These are phyloP conservation scores for Masticophis lateralis DNA, from an alignment of 2,797 vertebrate species.

Conservation along the genomic window DNA sequence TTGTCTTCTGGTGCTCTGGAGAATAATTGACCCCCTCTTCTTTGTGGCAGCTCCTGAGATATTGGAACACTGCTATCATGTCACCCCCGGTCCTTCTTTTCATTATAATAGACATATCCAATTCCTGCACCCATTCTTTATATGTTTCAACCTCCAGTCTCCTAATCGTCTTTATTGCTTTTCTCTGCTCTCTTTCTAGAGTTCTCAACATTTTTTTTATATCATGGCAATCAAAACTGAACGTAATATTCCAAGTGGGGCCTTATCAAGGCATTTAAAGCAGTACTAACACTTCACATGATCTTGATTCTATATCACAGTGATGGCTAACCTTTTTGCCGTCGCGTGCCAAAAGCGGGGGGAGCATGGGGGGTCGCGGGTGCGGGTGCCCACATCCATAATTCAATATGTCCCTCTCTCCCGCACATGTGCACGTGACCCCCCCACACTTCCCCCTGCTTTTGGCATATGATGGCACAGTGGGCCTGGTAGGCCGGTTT, in stretches of 20 bases:
- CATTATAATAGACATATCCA: not conserved
- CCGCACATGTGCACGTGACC: too few species aligned
- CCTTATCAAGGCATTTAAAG: not conserved
- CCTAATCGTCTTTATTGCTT: not conserved
- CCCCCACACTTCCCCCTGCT: too few species aligned
- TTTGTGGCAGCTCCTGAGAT: not conserved
- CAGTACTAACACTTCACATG: not conserved
- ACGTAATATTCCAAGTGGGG: not conserved
- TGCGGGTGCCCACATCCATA: too few species aligned
- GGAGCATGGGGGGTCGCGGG: too few species aligned
- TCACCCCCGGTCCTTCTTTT: not conserved
- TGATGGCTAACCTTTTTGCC: too few species aligned
- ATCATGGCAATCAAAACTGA: not conserved
- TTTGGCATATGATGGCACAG: too few species aligned
- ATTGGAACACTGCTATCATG: not conserved
- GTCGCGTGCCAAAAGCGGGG: too few species aligned
- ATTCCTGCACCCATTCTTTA: not conserved
- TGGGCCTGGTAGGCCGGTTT: too few species aligned
- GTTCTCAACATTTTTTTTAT: not conserved
- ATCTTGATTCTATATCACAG: too few species aligned
- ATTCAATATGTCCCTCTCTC: too few species aligned
- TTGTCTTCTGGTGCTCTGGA: not conserved
- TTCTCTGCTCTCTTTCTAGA: not conserved
- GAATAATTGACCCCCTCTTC: not conserved
- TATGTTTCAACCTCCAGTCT: not conserved